Percentiles rank a stretch among this genome's conserved stretches.
Evolutionary conservation across 2,888 invertebrate species (phyloP).

Genomic region (Anoncus sp.): DNA sequence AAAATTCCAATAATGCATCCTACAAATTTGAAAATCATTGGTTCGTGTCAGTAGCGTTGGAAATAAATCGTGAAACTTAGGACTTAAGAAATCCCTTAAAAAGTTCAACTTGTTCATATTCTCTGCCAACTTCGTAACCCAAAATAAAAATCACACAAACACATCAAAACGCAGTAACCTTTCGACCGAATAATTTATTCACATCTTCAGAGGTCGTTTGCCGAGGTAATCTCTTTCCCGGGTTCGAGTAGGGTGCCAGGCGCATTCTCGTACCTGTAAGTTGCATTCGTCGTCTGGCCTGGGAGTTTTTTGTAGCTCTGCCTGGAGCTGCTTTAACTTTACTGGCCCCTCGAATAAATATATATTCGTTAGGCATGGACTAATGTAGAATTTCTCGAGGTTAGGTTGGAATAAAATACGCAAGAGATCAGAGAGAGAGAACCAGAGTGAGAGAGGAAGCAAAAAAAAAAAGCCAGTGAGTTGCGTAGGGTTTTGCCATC

Average conservation of each 20-base stretch:
- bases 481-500: constrained; percentile 38
- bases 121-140: no score
- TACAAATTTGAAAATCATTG: no score
- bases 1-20: no score
- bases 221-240: no score
- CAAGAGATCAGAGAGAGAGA: constrained; percentile 16
- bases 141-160: no score
- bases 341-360: constrained; percentile 34
- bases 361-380: constrained; percentile 50
- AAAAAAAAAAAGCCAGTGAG: constrained; percentile 33
- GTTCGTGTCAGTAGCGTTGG: no score
- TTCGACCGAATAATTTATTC: constrained; percentile 38
- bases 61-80: no score
- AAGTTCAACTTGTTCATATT: no score
- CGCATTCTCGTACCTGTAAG: constrained; percentile 25
- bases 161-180: neutral
- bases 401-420: constrained; percentile 27
- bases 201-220: constrained; percentile 23
- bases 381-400: constrained; percentile 44
- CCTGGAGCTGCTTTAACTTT: no score
- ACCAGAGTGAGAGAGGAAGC: constrained; percentile 2
- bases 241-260: neutral
- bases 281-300: constrained; percentile 55
- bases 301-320: constrained; percentile 31
- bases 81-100: no score